phyloP scores from a whole-genome alignment of 2,888 invertebrate species.

The Cataglyphis livida region DNA sequence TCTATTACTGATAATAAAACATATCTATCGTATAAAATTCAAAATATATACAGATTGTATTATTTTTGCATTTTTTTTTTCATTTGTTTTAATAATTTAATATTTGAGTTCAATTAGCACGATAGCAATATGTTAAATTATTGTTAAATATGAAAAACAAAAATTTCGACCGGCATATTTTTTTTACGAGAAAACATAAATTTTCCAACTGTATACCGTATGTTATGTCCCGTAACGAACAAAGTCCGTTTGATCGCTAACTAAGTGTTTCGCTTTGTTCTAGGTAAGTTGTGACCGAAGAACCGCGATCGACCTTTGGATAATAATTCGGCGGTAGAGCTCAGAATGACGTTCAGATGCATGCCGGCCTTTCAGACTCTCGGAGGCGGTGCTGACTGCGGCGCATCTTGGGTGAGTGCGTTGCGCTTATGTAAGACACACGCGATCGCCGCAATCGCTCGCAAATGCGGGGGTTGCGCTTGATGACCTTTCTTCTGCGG shows the following conservation, averaged over 20 bases:
- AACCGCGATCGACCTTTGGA: slow-evolving; percentile 74
- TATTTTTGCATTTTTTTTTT: too few relatives aligned
- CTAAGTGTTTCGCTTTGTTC: slow-evolving; percentile 89
- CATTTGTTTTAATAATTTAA: too few relatives aligned
- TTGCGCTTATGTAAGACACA: slow-evolving; percentile 57
- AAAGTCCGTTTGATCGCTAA: slow-evolving; percentile 85
- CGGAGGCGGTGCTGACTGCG: slow-evolving; percentile 87
- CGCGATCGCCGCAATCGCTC: slow-evolving; percentile 27
- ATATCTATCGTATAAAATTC: too few relatives aligned
- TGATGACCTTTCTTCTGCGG: slow-evolving; percentile 27
- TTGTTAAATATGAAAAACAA: too few relatives aligned
- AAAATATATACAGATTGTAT: too few relatives aligned
- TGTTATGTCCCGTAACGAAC: neutral
- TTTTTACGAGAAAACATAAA: too few relatives aligned
- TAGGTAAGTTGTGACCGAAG: slow-evolving; percentile 89
- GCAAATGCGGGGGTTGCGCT: slow-evolving; percentile 3
- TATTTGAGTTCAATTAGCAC: too few relatives aligned
- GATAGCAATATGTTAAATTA: too few relatives aligned
- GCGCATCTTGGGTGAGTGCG: slow-evolving; percentile 89
- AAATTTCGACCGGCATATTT: too few relatives aligned
- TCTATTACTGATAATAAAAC: too few relatives aligned
- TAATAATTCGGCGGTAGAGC: slow-evolving; percentile 73
- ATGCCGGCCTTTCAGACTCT: slow-evolving; percentile 89
- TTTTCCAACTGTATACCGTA: neutral
- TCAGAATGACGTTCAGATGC: slow-evolving; percentile 90